A percentile compares a stretch with the other conserved stretches of the same genome.
phyloP scores from a whole-genome alignment of 2,888 invertebrate species.

The Carabus problematicus region DNA sequence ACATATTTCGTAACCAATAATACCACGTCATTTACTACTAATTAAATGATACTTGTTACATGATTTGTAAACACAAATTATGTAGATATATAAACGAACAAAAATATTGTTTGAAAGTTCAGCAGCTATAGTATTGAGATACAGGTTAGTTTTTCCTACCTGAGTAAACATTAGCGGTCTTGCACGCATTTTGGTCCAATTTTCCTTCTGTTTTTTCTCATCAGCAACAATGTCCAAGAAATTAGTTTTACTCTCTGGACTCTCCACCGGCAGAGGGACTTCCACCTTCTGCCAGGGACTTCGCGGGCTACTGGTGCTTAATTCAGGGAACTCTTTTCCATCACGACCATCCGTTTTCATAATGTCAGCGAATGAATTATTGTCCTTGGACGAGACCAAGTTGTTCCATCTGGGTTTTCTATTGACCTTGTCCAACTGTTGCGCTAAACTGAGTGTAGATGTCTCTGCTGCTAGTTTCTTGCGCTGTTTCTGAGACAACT shows the following conservation, averaged over 20 bases:
- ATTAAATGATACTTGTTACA: too few species aligned
- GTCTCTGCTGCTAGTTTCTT: slow-evolving; percentile 53
- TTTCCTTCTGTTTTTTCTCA: slow-evolving; percentile 76
- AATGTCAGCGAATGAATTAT: slow-evolving; percentile 32
- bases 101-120: too few species aligned
- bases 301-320: slow-evolving; percentile 54
- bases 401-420: slow-evolving; percentile 29
- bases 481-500: slow-evolving; percentile 70
- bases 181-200: slow-evolving; percentile 72
- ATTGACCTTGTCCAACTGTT: slow-evolving; percentile 27
- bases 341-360: slow-evolving; percentile 46
- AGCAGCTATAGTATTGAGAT: too few species aligned
- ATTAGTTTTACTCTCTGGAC: slow-evolving; percentile 52
- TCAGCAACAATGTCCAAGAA: slow-evolving; percentile 72
- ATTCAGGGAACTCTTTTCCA: slow-evolving; percentile 57
- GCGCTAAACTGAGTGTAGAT: slow-evolving; percentile 8
- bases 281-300: slow-evolving; percentile 64
- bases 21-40: too few species aligned
- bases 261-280: slow-evolving; percentile 50
- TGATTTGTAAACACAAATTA: too few species aligned
- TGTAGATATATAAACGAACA: too few species aligned
- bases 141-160: slow-evolving; percentile 65
- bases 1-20: too few species aligned
- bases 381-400: slow-evolving; percentile 19
- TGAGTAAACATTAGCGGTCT: slow-evolving; percentile 79